phyloP scores from a whole-genome alignment of 2,113 vertebrate species.

The Psophia crepitans region DNA sequence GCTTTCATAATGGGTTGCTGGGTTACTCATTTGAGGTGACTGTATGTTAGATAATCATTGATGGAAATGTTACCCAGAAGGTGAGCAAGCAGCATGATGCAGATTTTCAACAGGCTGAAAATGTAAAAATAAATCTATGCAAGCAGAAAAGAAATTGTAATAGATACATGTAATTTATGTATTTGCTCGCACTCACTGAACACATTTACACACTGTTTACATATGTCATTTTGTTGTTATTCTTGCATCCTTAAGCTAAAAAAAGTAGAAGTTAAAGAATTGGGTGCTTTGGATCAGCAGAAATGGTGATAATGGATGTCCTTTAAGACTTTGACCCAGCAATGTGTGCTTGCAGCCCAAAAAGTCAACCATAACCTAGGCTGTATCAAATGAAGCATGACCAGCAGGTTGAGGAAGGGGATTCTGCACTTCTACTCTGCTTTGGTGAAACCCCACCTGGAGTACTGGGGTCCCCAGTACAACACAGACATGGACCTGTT shows the following conservation, averaged over 20 bases:
- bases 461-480: too few species aligned
- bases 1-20: slow-evolving; percentile 37
- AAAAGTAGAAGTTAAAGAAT: background rate
- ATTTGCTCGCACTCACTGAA: background rate
- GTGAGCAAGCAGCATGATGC: background rate
- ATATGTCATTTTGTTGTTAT: background rate
- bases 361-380: too few species aligned
- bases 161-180: background rate
- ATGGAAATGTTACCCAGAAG: slow-evolving; percentile 3
- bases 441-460: too few species aligned
- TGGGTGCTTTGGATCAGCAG: background rate
- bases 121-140: background rate
- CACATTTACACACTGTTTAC: background rate
- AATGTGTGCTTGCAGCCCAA: too few species aligned
- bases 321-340: background rate
- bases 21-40: slow-evolving; percentile 16
- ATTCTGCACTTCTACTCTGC: too few species aligned
- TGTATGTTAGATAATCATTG: slow-evolving; percentile 26
- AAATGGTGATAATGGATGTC: background rate
- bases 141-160: background rate
- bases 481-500: too few species aligned
- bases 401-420: too few species aligned
- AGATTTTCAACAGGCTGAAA: background rate
- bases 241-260: background rate
- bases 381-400: too few species aligned